These are phyloP conservation scores for Lacerta viridis DNA, from an alignment of 2,797 vertebrate genomes.

Conservation along the genomic window DNA sequence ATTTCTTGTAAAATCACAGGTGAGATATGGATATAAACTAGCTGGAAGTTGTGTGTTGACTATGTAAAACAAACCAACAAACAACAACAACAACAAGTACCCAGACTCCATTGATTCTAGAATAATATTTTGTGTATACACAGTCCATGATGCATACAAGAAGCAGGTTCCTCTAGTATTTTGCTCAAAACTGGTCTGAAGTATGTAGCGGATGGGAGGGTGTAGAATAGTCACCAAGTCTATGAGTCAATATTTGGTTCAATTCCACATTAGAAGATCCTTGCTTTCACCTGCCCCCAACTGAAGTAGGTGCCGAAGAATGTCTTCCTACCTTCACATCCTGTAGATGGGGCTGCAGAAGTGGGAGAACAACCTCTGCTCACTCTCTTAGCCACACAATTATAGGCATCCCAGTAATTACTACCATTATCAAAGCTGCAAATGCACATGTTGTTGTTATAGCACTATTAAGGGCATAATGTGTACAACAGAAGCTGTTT, in stretches of 20 bases:
- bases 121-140: no score
- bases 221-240: background rate
- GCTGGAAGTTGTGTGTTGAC: no score
- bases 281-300: background rate
- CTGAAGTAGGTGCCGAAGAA: background rate
- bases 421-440: constrained; percentile 8
- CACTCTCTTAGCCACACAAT: background rate
- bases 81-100: no score
- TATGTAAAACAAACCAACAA: no score
- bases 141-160: background rate
- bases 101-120: no score
- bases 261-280: background rate
- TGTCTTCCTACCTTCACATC: background rate
- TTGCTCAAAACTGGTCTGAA: background rate
- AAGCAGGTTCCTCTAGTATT: background rate
- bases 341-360: background rate
- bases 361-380: background rate
- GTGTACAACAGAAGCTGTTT: background rate
- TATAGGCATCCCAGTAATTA: background rate
- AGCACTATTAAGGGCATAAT: background rate
- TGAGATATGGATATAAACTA: no score
- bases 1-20: no score
- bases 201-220: background rate
- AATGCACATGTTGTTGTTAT: constrained; percentile 6
- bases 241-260: background rate